Percentiles rank a stretch among this genome's conserved stretches.
Conservation (phyloP, 1,140 invertebrate species). For the Drosophila asahinai region DNA sequence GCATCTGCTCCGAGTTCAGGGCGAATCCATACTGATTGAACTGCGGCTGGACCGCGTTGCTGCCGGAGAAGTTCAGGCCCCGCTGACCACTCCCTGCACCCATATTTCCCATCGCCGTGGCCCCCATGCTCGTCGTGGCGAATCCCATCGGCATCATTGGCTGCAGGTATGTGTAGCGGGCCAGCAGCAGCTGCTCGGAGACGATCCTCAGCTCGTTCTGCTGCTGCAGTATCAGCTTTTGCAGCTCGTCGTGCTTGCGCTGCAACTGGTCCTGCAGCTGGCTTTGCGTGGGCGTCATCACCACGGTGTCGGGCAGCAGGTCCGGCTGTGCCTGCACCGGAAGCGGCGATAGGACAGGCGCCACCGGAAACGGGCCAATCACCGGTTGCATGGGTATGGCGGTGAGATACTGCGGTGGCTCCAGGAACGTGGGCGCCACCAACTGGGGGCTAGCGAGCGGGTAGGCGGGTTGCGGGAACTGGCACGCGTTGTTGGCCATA, state of each 20-base stretch:
- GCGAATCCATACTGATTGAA: slow-evolving; percentile 83
- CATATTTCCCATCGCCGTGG: slow-evolving; percentile 28
- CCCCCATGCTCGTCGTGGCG: slow-evolving; percentile 85
- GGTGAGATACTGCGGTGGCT: slow-evolving; percentile 88
- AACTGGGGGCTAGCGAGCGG: slow-evolving; percentile 74
- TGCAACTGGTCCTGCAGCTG: slow-evolving; percentile 92
- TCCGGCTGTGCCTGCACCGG: slow-evolving; percentile 68
- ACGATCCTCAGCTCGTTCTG: slow-evolving; percentile 93
- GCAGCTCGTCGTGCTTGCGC: slow-evolving; percentile 93
- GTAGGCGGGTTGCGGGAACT: slow-evolving; percentile 67
- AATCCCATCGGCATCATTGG: slow-evolving; percentile 86
- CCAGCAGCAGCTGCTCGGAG: slow-evolving; percentile 93
- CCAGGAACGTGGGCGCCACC: slow-evolving; percentile 85
- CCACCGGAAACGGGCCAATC: slow-evolving; percentile 84
- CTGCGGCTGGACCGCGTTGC: slow-evolving; percentile 73
- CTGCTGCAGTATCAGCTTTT: slow-evolving; percentile 93
- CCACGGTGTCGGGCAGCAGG: slow-evolving; percentile 62
- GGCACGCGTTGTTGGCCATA: slow-evolving; percentile 58
- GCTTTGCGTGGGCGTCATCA: slow-evolving; percentile 88
- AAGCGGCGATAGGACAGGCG: slow-evolving; percentile 83
- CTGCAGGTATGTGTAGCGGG: slow-evolving; percentile 91
- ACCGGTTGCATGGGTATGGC: slow-evolving; percentile 88
- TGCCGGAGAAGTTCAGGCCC: slow-evolving; percentile 60
- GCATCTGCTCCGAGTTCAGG: slow-evolving; percentile 70
- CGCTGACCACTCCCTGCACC: slow-evolving; percentile 47